Evolutionary conservation across 2,888 invertebrate genomes (phyloP).

Genomic region (Aproaerema taeniolella): DNA sequence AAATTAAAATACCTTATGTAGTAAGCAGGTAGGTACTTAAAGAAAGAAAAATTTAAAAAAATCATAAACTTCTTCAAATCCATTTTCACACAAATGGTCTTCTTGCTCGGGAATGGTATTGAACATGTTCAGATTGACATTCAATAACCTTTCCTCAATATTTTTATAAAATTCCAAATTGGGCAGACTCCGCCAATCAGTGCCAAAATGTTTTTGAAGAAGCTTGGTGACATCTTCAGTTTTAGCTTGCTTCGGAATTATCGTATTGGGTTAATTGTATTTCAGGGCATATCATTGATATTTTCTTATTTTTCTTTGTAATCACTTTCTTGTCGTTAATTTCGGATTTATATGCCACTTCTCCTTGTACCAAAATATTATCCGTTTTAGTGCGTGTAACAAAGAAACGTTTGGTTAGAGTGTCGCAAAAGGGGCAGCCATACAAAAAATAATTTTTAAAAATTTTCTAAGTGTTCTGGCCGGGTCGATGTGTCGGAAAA

Average conservation of each 20-base stretch:
- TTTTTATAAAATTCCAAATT: constrained; percentile 16
- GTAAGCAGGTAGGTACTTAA: no score
- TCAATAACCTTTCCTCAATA: constrained; percentile 5
- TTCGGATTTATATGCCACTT: constrained; percentile 15
- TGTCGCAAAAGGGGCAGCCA: no score
- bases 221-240: constrained; percentile 17
- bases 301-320: constrained; percentile 18
- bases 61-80: constrained; percentile 18
- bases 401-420: no score
- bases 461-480: no score
- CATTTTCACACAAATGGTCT: constrained; percentile 14
- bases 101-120: neutral
- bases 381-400: constrained; percentile 16
- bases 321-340: constrained; percentile 13
- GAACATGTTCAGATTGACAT: constrained; percentile 2
- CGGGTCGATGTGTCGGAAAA: no score
- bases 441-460: no score
- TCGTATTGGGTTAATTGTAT: constrained; percentile 16
- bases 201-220: constrained; percentile 14
- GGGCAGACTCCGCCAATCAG: constrained; percentile 12
- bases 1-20: no score
- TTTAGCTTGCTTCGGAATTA: constrained; percentile 16
- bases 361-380: constrained; percentile 20
- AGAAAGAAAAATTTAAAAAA: no score
- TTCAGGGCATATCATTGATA: constrained; percentile 13